Evolutionary conservation across 2,888 invertebrate genomes (phyloP).

Genomic region (Netelia fuscicornis): DNA sequence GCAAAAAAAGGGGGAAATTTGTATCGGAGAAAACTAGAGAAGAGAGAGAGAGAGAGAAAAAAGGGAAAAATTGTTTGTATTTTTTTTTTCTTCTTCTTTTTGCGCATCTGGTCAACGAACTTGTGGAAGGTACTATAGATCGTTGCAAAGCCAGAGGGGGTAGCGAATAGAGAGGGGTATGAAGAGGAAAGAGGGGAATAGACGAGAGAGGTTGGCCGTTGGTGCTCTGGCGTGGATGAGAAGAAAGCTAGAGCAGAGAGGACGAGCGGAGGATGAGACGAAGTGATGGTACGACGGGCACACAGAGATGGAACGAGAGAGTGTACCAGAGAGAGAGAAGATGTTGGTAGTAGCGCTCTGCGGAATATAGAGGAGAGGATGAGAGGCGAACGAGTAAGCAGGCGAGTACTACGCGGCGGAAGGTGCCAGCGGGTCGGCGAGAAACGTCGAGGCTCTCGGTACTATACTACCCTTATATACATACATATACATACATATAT

Average conservation of each 20-base stretch:
- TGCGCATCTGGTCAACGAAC: conserved; percentile 60
- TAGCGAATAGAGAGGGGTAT: conserved; percentile 85
- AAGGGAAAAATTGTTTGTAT: background rate
- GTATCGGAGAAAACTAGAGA: no score
- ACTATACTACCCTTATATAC: conserved; percentile 4
- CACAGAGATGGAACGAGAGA: conserved; percentile 20
- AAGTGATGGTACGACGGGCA: conserved; percentile 50
- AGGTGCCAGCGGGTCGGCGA: conserved; percentile 66
- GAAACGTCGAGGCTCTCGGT: conserved; percentile 56
- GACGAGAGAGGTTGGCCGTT: conserved; percentile 83
- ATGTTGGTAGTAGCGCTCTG: conserved; percentile 30
- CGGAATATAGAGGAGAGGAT: conserved; percentile 56
- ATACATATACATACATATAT: background rate
- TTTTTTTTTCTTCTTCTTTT: background rate
- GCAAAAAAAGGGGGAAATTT: no score
- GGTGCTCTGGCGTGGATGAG: conserved; percentile 62
- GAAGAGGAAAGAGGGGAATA: conserved; percentile 82
- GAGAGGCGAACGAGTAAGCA: conserved; percentile 42
- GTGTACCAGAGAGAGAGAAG: background rate
- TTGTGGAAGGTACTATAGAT: conserved; percentile 43
- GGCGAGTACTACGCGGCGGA: conserved; percentile 56
- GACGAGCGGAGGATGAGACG: conserved; percentile 43
- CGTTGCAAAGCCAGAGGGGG: conserved; percentile 77
- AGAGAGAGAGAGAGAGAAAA: background rate
- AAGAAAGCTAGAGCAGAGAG: conserved; percentile 55